Conservation (phyloP, 2,113 vertebrate species). For the Clarias batrachus region DNA sequence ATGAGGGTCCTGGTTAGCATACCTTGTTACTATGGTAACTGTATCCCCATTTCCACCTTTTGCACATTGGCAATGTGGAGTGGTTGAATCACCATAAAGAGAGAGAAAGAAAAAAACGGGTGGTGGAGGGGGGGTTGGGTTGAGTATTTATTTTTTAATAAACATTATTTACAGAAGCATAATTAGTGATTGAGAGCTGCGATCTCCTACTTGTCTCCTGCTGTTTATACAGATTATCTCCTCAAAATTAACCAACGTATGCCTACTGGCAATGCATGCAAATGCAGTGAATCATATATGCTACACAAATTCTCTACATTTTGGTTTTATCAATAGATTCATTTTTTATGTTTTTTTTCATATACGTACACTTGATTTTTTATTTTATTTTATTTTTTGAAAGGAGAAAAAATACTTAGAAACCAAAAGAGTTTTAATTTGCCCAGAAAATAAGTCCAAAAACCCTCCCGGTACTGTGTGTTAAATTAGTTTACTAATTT, state of each 20-base stretch:
- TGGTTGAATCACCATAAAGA: conserved; percentile 46
- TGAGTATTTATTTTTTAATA: background rate
- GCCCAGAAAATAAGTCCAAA: too few species aligned
- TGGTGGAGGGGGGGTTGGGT: background rate
- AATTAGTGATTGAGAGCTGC: conserved; percentile 3
- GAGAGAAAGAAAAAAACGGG: conserved; percentile 7
- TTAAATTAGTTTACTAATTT: too few species aligned
- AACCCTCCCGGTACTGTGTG: background rate
- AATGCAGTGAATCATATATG: background rate
- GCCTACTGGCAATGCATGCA: background rate
- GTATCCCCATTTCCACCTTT: conserved; percentile 45
- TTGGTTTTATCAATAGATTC: background rate
- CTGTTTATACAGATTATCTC: background rate
- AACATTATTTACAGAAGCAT: conserved; percentile 20
- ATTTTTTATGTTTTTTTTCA: background rate
- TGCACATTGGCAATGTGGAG: conserved; percentile 30
- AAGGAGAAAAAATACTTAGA: too few species aligned
- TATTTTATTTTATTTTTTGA: too few species aligned
- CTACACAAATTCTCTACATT: background rate
- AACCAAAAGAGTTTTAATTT: background rate
- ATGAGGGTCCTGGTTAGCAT: conserved; percentile 42
- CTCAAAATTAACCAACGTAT: background rate
- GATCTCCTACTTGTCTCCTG: conserved; percentile 9
- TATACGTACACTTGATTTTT: background rate
- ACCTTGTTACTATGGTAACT: conserved; percentile 55